Evolutionary conservation across 2,888 invertebrate genomes (phyloP).

Genomic region (Drosophila nr. medialis): DNA sequence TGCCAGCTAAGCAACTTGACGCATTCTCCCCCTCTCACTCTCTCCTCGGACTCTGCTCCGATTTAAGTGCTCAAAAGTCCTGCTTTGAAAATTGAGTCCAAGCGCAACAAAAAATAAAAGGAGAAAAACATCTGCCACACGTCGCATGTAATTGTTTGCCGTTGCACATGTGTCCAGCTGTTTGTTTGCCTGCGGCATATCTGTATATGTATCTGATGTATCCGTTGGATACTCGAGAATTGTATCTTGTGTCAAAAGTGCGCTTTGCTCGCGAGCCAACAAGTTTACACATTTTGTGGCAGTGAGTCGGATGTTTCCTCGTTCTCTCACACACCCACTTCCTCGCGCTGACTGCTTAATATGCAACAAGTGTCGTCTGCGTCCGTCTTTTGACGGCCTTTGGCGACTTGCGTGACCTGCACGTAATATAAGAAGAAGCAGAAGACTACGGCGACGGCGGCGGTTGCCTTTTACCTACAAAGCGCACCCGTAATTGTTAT

Average conservation of each 20-base stretch:
- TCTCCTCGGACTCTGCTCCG: conserved; percentile 31
- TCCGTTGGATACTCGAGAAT: conserved; percentile 16
- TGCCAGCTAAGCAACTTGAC: conserved; percentile 57
- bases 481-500: conserved; percentile 69
- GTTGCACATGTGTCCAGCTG: conserved; percentile 68
- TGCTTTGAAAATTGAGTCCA: conserved; percentile 50
- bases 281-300: conserved; percentile 25
- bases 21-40: conserved; percentile 17
- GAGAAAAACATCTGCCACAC: conserved; percentile 76
- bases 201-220: conserved; percentile 24
- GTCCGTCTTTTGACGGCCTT: conserved; percentile 29
- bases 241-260: conserved; percentile 25
- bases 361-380: conserved; percentile 71
- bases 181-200: conserved; percentile 36
- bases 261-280: conserved; percentile 66
- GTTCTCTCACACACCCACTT: conserved; percentile 37
- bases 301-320: not conserved
- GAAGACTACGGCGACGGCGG: conserved; percentile 11
- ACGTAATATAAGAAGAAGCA: conserved; percentile 3
- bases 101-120: conserved; percentile 4
- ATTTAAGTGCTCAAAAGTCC: conserved; percentile 64
- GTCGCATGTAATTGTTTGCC: conserved; percentile 72
- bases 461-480: conserved; percentile 41
- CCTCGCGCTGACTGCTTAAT: conserved; percentile 58
- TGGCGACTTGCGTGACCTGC: conserved; percentile 60